phyloP scores from a whole-genome alignment of 2,113 vertebrate species.

The Ictalurus furcatus region DNA sequence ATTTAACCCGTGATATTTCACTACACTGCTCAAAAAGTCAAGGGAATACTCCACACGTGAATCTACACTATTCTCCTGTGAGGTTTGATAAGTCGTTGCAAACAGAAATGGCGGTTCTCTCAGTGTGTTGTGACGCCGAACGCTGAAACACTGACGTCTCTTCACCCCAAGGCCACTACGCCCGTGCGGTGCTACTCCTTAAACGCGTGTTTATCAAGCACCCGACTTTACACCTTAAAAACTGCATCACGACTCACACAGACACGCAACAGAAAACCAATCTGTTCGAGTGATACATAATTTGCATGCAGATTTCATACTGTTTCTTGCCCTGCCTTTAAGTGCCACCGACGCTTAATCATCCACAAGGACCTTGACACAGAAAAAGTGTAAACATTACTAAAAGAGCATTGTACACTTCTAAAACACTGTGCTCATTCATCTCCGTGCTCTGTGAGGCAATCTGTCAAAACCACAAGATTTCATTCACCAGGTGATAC shows the following conservation, averaged over 20 bases:
- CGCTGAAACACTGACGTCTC: slow-evolving; percentile 11
- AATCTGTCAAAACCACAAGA: not conserved
- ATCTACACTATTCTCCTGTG: not conserved
- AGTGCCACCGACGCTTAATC: not conserved
- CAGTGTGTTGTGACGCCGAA: not conserved
- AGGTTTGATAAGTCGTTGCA: not conserved
- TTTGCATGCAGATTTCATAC: not conserved
- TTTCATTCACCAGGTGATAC: slow-evolving; percentile 1
- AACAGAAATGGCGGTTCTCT: not conserved
- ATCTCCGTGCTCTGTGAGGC: not conserved
- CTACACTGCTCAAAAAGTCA: not conserved
- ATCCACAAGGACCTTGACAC: not conserved
- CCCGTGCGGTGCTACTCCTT: not conserved
- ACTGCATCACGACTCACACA: not conserved
- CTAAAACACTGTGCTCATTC: not conserved
- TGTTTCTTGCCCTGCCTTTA: not conserved
- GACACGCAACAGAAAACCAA: not conserved
- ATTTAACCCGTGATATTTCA: not conserved
- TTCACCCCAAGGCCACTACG: slow-evolving; percentile 13
- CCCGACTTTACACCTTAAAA: not conserved
- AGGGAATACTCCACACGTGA: not conserved
- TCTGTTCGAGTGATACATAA: not conserved
- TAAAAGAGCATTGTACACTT: not conserved
- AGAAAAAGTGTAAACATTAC: not conserved
- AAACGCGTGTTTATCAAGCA: not conserved